Base-by-base conservation (phyloP, 2,113 vertebrate species). In the Cheilinus undulatus region DNA sequence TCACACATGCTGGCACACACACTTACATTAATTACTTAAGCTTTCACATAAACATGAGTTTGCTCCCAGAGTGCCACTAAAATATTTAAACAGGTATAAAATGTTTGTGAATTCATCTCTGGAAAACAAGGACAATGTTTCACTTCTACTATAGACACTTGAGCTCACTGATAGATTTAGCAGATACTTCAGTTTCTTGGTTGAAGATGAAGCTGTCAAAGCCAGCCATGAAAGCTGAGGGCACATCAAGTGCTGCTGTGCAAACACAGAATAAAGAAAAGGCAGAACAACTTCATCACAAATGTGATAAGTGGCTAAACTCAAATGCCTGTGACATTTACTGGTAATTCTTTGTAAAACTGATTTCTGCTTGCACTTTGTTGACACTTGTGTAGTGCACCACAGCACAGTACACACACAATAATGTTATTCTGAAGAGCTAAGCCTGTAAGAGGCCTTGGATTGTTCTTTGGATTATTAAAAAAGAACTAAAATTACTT, bases 311-410 rank as follows among this genome's bases (percentile, higher is more conserved):
- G 69, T 74, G 61, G 49, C 60, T 32, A 23, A 28, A 4, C 9
- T 50, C 42, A 63, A 74, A 77, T 61, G 63, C 69, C 48, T 74
- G 51, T 78, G 74, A 73, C 76, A 75, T 78, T 84, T 69, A 27
- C 28, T 50, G 70, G 38, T 75, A 32, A 57, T 56, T 65, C 13
- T 17, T 5, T 27, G 19, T 40, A 2, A 68, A 80, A 71, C 7
- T 20, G 4, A 50, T 63, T 74, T 51, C 43, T 79, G 43, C 40
- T 54, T 34, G 23, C 52, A 48, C 8, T 48, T 66, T 46, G 32
- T 62, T 53, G 38, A 34, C 32, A 51, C 51, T 34, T 15, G 20
- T 54, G 26, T 30, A 43, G 28, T 8, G 52, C 42, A 56, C 30
- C 36, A 38, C 22, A 61, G 34, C 52, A 68, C 24, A 40, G 6